phyloP scores from a whole-genome alignment of 2,888 invertebrate species.

The Synergus umbraculus region DNA sequence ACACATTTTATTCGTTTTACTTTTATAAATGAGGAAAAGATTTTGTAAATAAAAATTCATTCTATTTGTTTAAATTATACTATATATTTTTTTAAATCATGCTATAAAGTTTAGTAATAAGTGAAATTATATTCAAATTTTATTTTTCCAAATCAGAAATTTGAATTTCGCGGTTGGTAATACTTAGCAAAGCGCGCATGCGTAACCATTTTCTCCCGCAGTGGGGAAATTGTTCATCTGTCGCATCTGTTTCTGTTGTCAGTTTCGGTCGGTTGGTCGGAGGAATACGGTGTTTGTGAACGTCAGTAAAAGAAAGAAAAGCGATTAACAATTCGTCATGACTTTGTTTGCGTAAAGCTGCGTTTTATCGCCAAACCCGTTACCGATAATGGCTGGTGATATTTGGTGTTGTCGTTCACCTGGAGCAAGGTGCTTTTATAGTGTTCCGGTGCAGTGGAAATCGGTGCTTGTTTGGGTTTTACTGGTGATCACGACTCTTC shows the following conservation, averaged over 20 bases:
- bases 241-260: conserved; percentile 1
- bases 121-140: too few relatives aligned
- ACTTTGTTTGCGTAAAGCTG: conserved; percentile 60
- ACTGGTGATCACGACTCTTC: conserved; percentile 61
- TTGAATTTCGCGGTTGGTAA: background rate
- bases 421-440: conserved; percentile 41
- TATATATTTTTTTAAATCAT: too few relatives aligned
- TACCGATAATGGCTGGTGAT: conserved; percentile 69
- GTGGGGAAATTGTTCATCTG: background rate
- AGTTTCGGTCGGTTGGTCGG: conserved; percentile 57
- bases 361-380: conserved; percentile 43
- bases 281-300: conserved; percentile 59
- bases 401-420: conserved; percentile 58
- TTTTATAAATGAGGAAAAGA: too few relatives aligned
- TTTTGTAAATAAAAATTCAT: too few relatives aligned
- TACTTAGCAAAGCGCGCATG: background rate
- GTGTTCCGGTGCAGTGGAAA: conserved; percentile 60
- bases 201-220: background rate
- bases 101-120: too few relatives aligned
- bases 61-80: too few relatives aligned
- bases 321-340: conserved; percentile 59
- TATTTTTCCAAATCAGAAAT: background rate
- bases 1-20: too few relatives aligned
- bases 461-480: conserved; percentile 65
- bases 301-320: conserved; percentile 48